Conservation (phyloP, 2,797 vertebrate genomes). For the Pangasius djambal region DNA sequence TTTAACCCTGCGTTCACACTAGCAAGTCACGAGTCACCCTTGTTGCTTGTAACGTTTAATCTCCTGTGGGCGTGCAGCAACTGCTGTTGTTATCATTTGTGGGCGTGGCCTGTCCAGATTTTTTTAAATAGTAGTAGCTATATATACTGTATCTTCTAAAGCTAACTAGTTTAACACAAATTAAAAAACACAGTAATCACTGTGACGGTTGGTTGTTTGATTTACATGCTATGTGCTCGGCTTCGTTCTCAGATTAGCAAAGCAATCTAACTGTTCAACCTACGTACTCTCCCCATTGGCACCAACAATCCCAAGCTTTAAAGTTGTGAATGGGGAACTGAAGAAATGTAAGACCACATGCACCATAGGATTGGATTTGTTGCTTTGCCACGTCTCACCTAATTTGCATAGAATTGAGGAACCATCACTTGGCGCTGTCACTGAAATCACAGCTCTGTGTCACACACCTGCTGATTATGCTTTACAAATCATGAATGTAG, state of each 20-base stretch:
- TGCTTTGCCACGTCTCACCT: too few relatives aligned
- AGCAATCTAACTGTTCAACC: not conserved
- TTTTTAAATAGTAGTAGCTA: not conserved
- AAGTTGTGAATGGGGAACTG: not conserved
- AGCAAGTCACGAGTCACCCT: not conserved
- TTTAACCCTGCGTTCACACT: not conserved
- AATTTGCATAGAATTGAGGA: not conserved
- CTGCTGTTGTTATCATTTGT: not conserved
- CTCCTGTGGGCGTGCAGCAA: not conserved
- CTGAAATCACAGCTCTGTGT: not conserved
- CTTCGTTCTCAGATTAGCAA: not conserved
- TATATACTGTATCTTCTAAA: not conserved
- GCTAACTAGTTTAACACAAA: not conserved
- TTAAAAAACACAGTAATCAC: not conserved
- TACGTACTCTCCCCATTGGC: not conserved
- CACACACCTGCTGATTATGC: too few relatives aligned
- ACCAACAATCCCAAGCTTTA: not conserved
- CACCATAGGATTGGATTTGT: not conserved
- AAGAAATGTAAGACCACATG: not conserved
- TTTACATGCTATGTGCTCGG: not conserved
- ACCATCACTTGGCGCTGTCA: not conserved
- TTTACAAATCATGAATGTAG: not conserved
- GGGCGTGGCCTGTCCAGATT: not conserved
- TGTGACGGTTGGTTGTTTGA: not conserved
- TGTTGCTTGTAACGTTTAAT: not conserved